Percentiles rank a stretch among this genome's conserved stretches.
Conservation (phyloP, 92 coral and sea anemone genomes). For the Desmophyllum pertusum region DNA sequence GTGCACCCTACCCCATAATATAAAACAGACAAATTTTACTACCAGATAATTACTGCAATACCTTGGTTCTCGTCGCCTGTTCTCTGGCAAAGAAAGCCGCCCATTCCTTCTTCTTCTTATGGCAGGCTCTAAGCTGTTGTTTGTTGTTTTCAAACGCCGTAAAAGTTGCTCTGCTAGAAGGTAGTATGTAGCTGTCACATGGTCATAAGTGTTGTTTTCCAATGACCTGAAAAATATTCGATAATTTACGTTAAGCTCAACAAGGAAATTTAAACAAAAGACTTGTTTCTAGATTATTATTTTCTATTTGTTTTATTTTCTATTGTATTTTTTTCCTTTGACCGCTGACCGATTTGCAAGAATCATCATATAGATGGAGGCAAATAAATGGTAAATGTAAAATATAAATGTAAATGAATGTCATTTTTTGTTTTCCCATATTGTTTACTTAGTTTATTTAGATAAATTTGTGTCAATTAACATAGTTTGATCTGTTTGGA, state of each 20-base stretch:
- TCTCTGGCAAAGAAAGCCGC: slow-evolving; percentile 67
- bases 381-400: no score
- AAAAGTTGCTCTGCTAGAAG: slow-evolving; percentile 92
- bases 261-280: neutral
- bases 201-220: slow-evolving; percentile 85
- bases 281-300: neutral
- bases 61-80: slow-evolving; percentile 25
- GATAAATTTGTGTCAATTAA: no score
- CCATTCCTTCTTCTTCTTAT: slow-evolving; percentile 40
- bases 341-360: no score
- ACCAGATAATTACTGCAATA: neutral
- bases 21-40: neutral
- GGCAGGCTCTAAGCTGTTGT: slow-evolving; percentile 34
- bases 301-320: no score
- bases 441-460: no score
- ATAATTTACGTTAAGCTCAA: neutral
- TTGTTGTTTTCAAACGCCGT: slow-evolving; percentile 71
- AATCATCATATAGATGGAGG: no score
- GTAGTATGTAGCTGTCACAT: slow-evolving; percentile 90
- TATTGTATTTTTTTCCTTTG: no score
- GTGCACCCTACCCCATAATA: no score
- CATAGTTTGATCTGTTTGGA: no score
- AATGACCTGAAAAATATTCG: slow-evolving; percentile 68
- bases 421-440: no score
- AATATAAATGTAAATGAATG: neutral